Base-by-base conservation (phyloP, 2,113 vertebrate genomes). In the Procavia capensis region DNA sequence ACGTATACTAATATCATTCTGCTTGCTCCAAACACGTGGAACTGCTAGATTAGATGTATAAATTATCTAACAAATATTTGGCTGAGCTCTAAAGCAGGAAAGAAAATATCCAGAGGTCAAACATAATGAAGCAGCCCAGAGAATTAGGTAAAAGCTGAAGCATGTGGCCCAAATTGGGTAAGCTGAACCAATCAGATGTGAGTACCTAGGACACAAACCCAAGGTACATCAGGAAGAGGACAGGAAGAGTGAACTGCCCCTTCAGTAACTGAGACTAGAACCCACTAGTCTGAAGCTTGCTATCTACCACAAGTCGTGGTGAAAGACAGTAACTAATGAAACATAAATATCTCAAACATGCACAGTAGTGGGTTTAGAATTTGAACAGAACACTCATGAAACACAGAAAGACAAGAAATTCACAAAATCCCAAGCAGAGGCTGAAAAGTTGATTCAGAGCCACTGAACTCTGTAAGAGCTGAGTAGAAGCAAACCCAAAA, bases 211-310 rank as follows among this genome's bases (percentile, higher is more conserved):
- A 24, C 19, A 81, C 17, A 50, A 20, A 4, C n/a, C 64, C 14
- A 54, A 22, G 3, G 7, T 70, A 19, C 16, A n/a, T 10, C 43
- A 27, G 16, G 75, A 88, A 45, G 68, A 47, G 19, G n/a, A 7
- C 6, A 31, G 0, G 10, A 7, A 78, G 4, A 2, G 6, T 29
- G 20, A 14, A 29, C 1, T 3, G 2, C 5, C 20, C 29, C 3
- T 24, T 57, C 31, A 41, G 3, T 34, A 54, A 88, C 31, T 24
- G 36, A 13, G 9, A n/a, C 27, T 27, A 13, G 36, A 64, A 7
- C 8, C 10, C 11, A 13, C 24, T 10, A 5, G 5, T 6, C 31
- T 24, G 20, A 75, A 36, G 29, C 25, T 79, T 31, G 22, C 17
- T 43, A 22, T 39, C 45, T 31, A 41, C 6, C 11, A 17, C 39